Percentiles rank a stretch among this genome's conserved stretches.
Conservation (phyloP, 2,797 vertebrate genomes). For the Zenarchopterus dispar region DNA sequence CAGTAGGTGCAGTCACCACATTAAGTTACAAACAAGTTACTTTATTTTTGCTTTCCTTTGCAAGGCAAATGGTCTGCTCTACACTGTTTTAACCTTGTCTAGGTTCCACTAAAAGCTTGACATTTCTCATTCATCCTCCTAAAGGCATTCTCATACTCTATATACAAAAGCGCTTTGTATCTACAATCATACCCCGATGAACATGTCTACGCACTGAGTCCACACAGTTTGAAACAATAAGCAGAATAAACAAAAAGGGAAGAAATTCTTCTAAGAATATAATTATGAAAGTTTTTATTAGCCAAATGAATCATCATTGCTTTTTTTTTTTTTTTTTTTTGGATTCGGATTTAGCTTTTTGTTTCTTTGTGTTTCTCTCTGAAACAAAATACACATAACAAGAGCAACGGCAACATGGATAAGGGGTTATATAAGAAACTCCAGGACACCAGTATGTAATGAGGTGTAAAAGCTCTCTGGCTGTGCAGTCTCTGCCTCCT, state of each 20-base stretch:
- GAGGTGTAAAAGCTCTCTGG: conserved; percentile 58
- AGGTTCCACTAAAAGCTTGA: too few species aligned
- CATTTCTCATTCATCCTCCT: too few species aligned
- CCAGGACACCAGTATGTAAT: conserved; percentile 50
- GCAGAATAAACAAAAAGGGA: conserved; percentile 34
- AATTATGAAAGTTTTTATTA: conserved; percentile 44
- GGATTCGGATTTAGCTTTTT: conserved; percentile 1
- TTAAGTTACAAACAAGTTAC: conserved; percentile 25
- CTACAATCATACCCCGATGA: too few species aligned
- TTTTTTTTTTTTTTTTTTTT: conserved; percentile 31
- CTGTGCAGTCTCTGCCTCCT: conserved; percentile 36
- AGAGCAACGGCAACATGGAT: conserved; percentile 37
- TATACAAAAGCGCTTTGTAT: too few species aligned
- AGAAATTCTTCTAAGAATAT: background rate
- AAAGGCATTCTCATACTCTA: too few species aligned
- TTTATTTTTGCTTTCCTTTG: conserved; percentile 28
- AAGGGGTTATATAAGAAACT: conserved; percentile 53
- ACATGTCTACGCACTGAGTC: too few species aligned
- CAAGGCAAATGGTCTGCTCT: conserved; percentile 8
- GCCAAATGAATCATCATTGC: conserved; percentile 34
- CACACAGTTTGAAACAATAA: conserved; percentile 25
- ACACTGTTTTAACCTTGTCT: too few species aligned
- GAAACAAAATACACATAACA: conserved; percentile 28
- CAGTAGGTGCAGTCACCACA: conserved; percentile 20
- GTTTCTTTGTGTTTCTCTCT: conserved; percentile 25